Evolutionary conservation across 2,888 invertebrate species (phyloP).

Genomic region (Aquatica leii): DNA sequence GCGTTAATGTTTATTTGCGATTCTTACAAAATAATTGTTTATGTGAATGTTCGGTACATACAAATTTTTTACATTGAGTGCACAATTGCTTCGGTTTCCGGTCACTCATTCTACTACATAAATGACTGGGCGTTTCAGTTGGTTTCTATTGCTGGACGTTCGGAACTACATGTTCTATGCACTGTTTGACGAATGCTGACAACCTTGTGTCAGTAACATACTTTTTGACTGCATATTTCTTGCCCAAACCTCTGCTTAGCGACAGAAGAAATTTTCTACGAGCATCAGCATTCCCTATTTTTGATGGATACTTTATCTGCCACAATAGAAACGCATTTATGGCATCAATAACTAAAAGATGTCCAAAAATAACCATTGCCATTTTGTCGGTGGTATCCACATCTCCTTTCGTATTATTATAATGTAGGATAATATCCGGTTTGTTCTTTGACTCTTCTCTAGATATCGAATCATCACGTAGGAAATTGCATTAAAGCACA

Average conservation of each 20-base stretch:
- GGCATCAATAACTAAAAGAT: neutral
- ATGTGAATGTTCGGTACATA: too few relatives aligned
- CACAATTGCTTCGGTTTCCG: neutral
- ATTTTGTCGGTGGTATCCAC: constrained; percentile 2
- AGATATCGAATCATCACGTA: neutral
- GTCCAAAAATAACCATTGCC: neutral
- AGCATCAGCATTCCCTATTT: neutral
- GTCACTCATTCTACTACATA: neutral
- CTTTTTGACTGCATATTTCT: too few relatives aligned
- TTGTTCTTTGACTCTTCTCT: neutral
- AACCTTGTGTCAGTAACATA: too few relatives aligned
- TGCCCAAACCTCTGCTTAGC: neutral
- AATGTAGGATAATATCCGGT: neutral
- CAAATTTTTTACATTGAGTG: neutral
- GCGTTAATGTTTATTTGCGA: too few relatives aligned
- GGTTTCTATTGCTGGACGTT: too few relatives aligned
- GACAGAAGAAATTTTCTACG: neutral
- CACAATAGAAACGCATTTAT: neutral
- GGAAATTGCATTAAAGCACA: neutral
- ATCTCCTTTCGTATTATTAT: constrained; percentile 1
- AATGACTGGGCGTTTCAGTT: neutral
- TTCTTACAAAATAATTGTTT: too few relatives aligned
- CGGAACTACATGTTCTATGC: too few relatives aligned
- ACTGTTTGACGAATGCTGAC: too few relatives aligned
- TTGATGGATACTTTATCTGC: neutral